These are phyloP conservation scores for Psittacara wagleri DNA, from an alignment of 2,113 vertebrate genomes.

Conservation along the genomic window DNA sequence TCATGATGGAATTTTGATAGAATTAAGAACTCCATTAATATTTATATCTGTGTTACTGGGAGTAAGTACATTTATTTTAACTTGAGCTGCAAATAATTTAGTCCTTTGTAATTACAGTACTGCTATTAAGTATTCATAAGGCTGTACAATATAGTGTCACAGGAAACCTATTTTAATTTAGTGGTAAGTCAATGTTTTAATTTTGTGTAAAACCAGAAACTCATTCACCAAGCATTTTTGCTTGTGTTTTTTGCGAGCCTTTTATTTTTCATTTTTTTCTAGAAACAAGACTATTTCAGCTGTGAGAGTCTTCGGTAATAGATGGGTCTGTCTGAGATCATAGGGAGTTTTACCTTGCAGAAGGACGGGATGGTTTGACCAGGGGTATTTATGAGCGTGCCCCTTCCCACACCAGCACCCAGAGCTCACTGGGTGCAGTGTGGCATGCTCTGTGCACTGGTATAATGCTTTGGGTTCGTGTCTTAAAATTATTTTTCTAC, in stretches of 20 bases:
- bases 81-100: conserved; percentile 21
- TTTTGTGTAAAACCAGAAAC: conserved; percentile 36
- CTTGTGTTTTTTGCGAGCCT: conserved; percentile 22
- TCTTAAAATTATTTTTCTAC: background rate
- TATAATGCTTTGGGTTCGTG: background rate
- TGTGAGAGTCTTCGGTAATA: background rate
- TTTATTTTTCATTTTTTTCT: background rate
- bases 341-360: background rate
- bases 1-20: conserved; percentile 16
- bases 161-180: conserved; percentile 50
- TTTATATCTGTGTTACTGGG: conserved; percentile 32
- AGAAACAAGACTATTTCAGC: background rate
- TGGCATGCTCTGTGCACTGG: background rate
- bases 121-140: conserved; percentile 52
- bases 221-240: background rate
- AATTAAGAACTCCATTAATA: conserved; percentile 54
- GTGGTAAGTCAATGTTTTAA: conserved; percentile 50
- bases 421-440: background rate
- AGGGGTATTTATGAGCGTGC: background rate
- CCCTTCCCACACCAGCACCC: background rate
- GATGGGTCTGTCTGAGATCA: background rate
- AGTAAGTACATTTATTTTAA: conserved; percentile 49
- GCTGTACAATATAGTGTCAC: conserved; percentile 28
- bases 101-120: conserved; percentile 48
- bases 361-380: background rate